Base-by-base conservation (phyloP, 2,113 vertebrate genomes). In the Formicarius rufipectus region DNA sequence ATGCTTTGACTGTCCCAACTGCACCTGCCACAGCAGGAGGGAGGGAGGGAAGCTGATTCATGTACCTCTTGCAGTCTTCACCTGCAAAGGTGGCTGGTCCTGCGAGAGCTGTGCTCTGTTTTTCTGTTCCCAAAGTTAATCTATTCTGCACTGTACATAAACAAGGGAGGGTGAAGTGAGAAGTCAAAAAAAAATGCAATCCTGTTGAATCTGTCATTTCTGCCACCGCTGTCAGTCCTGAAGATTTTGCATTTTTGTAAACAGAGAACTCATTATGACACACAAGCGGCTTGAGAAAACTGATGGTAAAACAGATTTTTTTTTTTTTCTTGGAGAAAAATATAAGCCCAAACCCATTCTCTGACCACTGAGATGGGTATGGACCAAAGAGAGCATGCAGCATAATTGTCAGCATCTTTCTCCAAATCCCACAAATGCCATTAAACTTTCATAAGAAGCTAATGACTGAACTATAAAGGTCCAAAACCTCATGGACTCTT, bases 191-290 rank as follows among this genome's bases (percentile, higher is more conserved):
- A 80, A 91, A 93, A 90, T 35, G 35, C 35, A 86, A 9, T 52
- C 72, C 85, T 60, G 30, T 88, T 81, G 81, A 86, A 92, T 84
- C 90, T 78, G 79, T 81, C 30, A 4, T 94, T 94, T 91, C 67
- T 95, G 63, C 79, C 60, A 31, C 85, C 44, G 47, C 55, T 84
- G 87, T 94, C 83, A 90, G 76, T 72, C 90, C 87, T 45, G 75
- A 94, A 93, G 56, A 19, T 94, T 91, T 85, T 74, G 60, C 74
- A 44, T 59, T 91, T 69, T 84, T 67, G 67, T 95, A 94, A 93
- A 94, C 37, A 74, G 30, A 75, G 79, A 93, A 68, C 30, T 90
- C 71, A 88, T 90, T 49, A 75, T 89, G 87, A 85, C 80, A 33
- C 47, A n/a, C 53, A 40, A 72, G 68, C 45, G 71, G 59, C 77